Evolutionary conservation across 92 coral and sea anemone genomes (phyloP).

Genomic region (Epizoanthus ramosus): DNA sequence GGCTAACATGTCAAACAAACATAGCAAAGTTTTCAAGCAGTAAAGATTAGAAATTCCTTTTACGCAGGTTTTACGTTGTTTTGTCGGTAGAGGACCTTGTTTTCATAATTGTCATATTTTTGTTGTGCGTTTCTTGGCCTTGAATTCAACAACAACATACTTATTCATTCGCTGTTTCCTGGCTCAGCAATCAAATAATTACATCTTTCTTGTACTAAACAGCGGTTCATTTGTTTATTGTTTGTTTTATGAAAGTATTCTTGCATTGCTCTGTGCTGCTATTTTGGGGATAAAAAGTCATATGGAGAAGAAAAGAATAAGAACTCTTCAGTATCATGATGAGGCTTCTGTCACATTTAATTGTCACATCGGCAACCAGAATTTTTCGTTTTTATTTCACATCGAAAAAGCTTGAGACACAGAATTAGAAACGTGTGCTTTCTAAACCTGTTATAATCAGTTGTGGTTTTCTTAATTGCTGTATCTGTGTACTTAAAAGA

Average conservation of each 20-base stretch:
- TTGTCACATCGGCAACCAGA: neutral
- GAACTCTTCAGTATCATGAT: no score
- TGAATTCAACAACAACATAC: neutral
- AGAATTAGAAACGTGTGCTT: constrained; percentile 3
- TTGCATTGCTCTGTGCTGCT: neutral
- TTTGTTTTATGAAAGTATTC: neutral
- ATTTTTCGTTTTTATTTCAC: neutral
- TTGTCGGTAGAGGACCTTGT: neutral
- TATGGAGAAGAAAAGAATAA: neutral
- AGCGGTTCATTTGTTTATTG: constrained; percentile 1
- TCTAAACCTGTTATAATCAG: neutral
- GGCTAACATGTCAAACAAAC: neutral
- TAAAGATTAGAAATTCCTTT: constrained; percentile 4
- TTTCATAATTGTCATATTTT: neutral
- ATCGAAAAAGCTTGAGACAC: neutral
- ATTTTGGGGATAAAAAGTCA: neutral
- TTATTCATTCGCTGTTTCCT: neutral
- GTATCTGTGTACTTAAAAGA: constrained; percentile 30
- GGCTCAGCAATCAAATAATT: neutral
- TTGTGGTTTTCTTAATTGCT: constrained; percentile 38
- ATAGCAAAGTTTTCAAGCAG: neutral
- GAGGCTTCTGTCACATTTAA: neutral
- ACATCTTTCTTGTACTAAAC: neutral
- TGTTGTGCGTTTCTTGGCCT: neutral
- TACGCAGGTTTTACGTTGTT: neutral